Evolutionary conservation across 2,113 vertebrate genomes (phyloP), one percentile per base, ranked within the genome.

Genomic region (Pardalotus punctatus): DNA sequence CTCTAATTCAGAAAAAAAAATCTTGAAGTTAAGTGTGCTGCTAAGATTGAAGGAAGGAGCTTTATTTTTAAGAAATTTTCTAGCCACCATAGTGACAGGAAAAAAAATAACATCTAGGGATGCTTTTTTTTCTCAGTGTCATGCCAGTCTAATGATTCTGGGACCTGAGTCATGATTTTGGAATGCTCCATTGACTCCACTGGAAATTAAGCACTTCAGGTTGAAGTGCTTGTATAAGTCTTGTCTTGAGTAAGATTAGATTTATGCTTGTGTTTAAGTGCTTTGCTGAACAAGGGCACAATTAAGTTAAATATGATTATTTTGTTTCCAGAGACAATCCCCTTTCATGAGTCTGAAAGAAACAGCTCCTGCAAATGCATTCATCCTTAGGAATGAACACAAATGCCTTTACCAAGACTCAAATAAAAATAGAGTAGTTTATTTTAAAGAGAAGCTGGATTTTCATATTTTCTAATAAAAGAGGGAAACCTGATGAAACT

Each of bases 401-500:
- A 92, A 79, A 81, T 62, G 58, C 90, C 67, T 90, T 84, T 31
- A 94, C 84, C 51, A 29, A 89, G 89, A 66, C 83, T 69, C 47
- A 51, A 85, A 90, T 89, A 77, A 91, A 90, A 89, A 94, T 67
- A 88, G 50, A 67, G 42, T 45, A 64, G 57, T 78, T 94, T 94
- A 81, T 83, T 93, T 92, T 93, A 73, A 74, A 93, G 74, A 86
- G 94, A 94, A 94, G 74, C 77, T 81, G 67, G 58, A 71, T 95
- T 96, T 96, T 97, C n/a, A 87, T 93, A 29, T 91, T 96, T 94
- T 83, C 93, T 85, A 90, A 76, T 95, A 93, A 96, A 93, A 94
- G 96, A 91, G 88, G 57, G 83, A 96, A 98, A 91, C 88, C 64
- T 92, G 96, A 97, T 96, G 96, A 97, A 94, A 95, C 96, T 95